Base-by-base conservation (phyloP, 2,797 vertebrate species). In the Diplodus sargus region DNA sequence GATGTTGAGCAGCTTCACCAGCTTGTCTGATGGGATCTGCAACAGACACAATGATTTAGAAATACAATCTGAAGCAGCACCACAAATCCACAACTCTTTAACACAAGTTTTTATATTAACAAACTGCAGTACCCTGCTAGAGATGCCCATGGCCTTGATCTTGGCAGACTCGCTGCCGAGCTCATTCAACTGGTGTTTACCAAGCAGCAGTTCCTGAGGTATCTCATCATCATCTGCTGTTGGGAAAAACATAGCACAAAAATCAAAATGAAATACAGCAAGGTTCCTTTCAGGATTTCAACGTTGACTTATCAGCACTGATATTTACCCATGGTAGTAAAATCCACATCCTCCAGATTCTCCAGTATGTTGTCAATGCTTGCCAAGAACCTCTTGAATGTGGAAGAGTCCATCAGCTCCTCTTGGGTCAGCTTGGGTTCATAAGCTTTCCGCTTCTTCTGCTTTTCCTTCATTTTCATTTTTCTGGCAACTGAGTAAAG, bases 81-180 rank as follows among this genome's bases (percentile, higher is more conserved):
- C 20, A 57, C 5, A 30, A 7, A 39, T 47, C 20, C 4, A 70
- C 18, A 76, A 20, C 0, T 54, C 25, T 47, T 14, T 10, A 60
- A 30, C 30, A 62, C 3, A n/a, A 58, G 15, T 20, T 43, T 78
- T 60, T n/a, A n/a, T 20, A 70, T 17, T 9, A 53, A 57, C 43
- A 48, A 23, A 22, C 3, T 66, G 62, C 74, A 20, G 53, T 97
- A 99, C 98, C 96, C 96, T 97, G 94, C 97, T 96, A 89, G 97
- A 97, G 94, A 99, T 98, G 83, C 97, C 96, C 98, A 99, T 99
- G 89, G 98, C 98, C 94, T 99, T 99, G 83, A 99, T 98, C 95
- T 99, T 99, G 81, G 98, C 98, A 43, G 98, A 99, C 93, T 99
- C 98, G 52, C 98, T 99, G 86, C 97, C 96, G 77, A 99, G 88